A percentile compares a stretch with the other conserved stretches of the same genome.
phyloP scores from a whole-genome alignment of 2,113 vertebrate genomes.

The Clupea harengus region DNA sequence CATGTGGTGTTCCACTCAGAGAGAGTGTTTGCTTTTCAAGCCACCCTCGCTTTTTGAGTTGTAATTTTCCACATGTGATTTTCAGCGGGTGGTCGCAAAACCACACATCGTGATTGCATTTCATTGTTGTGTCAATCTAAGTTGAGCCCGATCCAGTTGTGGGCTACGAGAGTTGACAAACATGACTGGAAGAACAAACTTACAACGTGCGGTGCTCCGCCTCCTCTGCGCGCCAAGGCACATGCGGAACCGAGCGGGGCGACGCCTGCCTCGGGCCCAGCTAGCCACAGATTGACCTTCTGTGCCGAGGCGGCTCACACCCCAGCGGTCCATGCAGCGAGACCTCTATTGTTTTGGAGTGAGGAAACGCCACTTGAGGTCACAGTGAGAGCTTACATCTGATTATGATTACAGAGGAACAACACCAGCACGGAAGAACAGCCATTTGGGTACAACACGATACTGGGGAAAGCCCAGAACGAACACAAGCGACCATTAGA shows the following conservation, averaged over 20 bases:
- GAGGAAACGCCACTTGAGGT: slow-evolving; percentile 53
- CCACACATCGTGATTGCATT: slow-evolving; percentile 49
- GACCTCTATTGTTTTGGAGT: slow-evolving; percentile 41
- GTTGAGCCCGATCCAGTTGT: slow-evolving; percentile 38
- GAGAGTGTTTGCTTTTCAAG: slow-evolving; percentile 39
- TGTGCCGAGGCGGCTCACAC: slow-evolving; percentile 38
- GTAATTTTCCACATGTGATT: slow-evolving; percentile 49
- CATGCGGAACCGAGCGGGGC: not conserved
- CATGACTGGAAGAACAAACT: slow-evolving; percentile 30
- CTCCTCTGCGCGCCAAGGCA: not conserved
- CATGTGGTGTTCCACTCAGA: slow-evolving; percentile 35
- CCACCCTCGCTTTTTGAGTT: slow-evolving; percentile 40
- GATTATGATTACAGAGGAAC: slow-evolving; percentile 62
- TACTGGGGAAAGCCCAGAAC: slow-evolving; percentile 58
- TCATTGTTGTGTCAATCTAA: slow-evolving; percentile 48
- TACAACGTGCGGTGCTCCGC: slow-evolving; percentile 21
- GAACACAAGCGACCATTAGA: slow-evolving; percentile 59
- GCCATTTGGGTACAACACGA: slow-evolving; percentile 50
- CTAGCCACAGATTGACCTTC: slow-evolving; percentile 22
- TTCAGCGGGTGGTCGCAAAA: slow-evolving; percentile 41
- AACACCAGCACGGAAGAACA: slow-evolving; percentile 54
- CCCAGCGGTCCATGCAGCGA: slow-evolving; percentile 45
- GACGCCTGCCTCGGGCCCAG: not conserved
- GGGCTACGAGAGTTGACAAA: slow-evolving; percentile 43
- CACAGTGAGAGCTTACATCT: slow-evolving; percentile 47